phyloP scores from a whole-genome alignment of 2,113 vertebrate genomes.

The western clawed frog (Xenopus tropicalis) region DNA sequence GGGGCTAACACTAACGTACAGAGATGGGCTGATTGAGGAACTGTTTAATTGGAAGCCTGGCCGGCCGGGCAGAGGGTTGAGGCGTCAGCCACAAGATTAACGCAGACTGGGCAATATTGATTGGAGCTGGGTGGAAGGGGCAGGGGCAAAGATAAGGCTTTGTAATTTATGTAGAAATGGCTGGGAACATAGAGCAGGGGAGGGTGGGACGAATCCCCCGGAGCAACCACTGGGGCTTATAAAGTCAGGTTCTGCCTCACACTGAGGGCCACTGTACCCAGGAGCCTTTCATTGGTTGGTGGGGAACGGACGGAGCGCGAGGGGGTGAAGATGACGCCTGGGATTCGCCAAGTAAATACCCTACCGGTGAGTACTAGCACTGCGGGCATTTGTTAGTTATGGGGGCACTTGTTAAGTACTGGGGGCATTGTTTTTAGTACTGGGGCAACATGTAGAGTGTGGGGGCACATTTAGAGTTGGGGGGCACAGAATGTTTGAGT shows the following conservation, averaged over 20 bases:
- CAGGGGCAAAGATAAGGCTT: conserved; percentile 7
- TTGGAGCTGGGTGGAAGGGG: conserved; percentile 17
- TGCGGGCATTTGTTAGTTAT: no score
- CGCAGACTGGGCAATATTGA: conserved; percentile 22
- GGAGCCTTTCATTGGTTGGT: not conserved
- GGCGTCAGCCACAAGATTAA: not conserved
- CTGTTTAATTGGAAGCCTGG: conserved; percentile 12
- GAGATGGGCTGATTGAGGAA: no score
- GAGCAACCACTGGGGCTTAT: not conserved
- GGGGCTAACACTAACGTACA: not conserved
- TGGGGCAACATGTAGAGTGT: no score
- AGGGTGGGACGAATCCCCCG: not conserved
- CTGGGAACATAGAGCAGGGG: not conserved
- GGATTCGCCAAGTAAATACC: no score
- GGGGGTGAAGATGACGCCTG: no score
- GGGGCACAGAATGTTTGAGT: no score
- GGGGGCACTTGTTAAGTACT: no score
- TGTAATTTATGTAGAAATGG: conserved; percentile 15
- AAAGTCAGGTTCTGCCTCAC: not conserved
- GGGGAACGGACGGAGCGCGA: not conserved
- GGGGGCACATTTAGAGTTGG: no score
- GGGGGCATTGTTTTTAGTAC: no score
- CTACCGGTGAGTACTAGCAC: not conserved
- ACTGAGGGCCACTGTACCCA: not conserved
- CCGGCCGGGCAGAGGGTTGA: conserved; percentile 1